Percentiles rank a stretch among this genome's conserved stretches.
phyloP scores from a whole-genome alignment of 2,797 vertebrate genomes.

The Rousettus madagascariensis region DNA sequence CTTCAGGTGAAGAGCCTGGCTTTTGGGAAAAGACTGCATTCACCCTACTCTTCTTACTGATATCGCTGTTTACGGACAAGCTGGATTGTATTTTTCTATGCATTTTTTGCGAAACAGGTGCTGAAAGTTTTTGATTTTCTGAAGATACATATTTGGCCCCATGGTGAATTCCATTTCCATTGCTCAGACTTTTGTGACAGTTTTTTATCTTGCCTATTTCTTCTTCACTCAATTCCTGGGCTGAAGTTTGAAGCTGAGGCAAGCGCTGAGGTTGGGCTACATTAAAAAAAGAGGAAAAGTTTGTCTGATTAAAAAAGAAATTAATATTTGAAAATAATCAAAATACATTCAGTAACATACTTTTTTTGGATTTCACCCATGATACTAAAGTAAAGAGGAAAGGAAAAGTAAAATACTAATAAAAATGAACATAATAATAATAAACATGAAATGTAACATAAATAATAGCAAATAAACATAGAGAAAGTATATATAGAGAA shows the following conservation, averaged over 20 bases:
- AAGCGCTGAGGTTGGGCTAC: conserved; percentile 93
- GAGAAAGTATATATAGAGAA: not conserved
- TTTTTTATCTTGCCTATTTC: conserved; percentile 87
- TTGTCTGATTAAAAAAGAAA: not conserved
- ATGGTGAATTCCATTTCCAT: conserved; percentile 87
- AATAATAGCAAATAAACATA: not conserved
- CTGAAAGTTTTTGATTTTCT: conserved; percentile 87
- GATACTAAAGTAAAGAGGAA: not conserved
- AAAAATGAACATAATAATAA: not conserved
- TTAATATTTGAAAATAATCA: conserved; percentile 42
- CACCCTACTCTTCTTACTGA: conserved; percentile 93
- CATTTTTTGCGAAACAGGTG: conserved; percentile 95
- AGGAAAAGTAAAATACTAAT: not conserved
- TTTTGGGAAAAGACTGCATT: conserved; percentile 93
- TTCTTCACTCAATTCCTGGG: conserved; percentile 83
- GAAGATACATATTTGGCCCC: conserved; percentile 80
- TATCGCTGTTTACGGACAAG: conserved; percentile 94
- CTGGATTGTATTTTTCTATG: conserved; percentile 96
- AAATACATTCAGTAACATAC: not conserved
- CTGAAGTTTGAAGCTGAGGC: conserved; percentile 84
- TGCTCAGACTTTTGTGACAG: conserved; percentile 84
- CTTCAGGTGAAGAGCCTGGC: conserved; percentile 93
- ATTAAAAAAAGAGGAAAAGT: conserved; percentile 42
- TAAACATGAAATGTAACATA: not conserved
- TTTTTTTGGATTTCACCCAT: not conserved